Conservation (phyloP, 1,140 invertebrate genomes). For the Latrodectus geometricus region DNA sequence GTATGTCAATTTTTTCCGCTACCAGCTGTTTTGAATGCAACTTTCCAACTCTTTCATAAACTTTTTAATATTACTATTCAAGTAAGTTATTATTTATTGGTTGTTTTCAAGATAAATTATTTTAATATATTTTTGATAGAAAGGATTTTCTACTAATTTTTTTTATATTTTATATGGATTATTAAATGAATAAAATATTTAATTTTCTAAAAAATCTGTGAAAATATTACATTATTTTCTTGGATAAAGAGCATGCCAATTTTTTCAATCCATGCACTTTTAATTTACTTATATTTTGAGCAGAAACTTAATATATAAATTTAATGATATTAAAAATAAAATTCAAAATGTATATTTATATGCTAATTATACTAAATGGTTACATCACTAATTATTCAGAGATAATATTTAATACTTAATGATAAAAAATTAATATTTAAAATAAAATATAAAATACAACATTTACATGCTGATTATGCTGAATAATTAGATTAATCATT, state of each 20-base stretch:
- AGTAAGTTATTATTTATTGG: constrained; percentile 59
- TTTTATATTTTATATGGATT: neutral
- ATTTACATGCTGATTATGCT: too few relatives aligned
- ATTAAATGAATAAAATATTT: neutral
- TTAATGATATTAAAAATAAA: too few relatives aligned
- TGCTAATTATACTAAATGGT: too few relatives aligned
- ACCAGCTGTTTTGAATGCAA: constrained; percentile 79
- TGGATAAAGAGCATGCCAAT: neutral
- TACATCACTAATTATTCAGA: too few relatives aligned
- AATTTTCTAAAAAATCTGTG: neutral
- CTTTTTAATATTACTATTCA: constrained; percentile 87
- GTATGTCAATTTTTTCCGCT: constrained; percentile 87
- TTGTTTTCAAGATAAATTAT: neutral
- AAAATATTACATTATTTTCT: neutral
- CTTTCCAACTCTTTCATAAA: constrained; percentile 80
- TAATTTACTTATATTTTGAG: too few relatives aligned
- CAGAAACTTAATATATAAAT: too few relatives aligned
- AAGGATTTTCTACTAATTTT: neutral
- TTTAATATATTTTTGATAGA: neutral
- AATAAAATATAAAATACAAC: too few relatives aligned
- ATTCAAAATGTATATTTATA: too few relatives aligned
- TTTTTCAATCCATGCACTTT: neutral
- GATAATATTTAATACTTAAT: too few relatives aligned
- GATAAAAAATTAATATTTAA: too few relatives aligned
- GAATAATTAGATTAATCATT: too few relatives aligned